phyloP scores from a whole-genome alignment of 2,113 vertebrate species.

The Polypterus senegalus region DNA sequence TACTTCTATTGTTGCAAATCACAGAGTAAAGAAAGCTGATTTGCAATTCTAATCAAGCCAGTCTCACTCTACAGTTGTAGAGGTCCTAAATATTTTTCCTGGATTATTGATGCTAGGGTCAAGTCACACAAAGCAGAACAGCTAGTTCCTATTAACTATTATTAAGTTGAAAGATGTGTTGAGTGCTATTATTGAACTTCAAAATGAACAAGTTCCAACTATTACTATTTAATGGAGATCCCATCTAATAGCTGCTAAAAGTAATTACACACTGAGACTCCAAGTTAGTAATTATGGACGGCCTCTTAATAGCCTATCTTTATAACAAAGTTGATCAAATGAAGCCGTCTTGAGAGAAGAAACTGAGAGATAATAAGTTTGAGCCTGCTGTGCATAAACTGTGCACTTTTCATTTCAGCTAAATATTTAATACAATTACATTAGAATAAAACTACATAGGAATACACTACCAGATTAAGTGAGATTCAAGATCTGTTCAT shows the following conservation, averaged over 20 bases:
- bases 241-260: slow-evolving; percentile 43
- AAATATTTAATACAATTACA: neutral
- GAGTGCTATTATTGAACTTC: slow-evolving; percentile 44
- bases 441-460: neutral
- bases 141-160: neutral
- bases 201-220: slow-evolving; percentile 44
- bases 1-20: neutral
- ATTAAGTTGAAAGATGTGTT: slow-evolving; percentile 18
- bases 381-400: neutral
- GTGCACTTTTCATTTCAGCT: neutral
- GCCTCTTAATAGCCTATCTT: slow-evolving; percentile 48
- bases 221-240: slow-evolving; percentile 54
- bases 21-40: neutral
- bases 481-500: neutral
- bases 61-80: neutral
- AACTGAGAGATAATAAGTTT: neutral
- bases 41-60: neutral
- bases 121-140: neutral
- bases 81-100: neutral
- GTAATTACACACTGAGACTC: slow-evolving; percentile 56
- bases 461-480: neutral
- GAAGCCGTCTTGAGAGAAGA: slow-evolving; percentile 11
- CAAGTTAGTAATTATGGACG: slow-evolving; percentile 44
- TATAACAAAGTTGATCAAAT: slow-evolving; percentile 35
- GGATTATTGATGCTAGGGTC: neutral